Evolutionary conservation across 92 coral and sea anemone genomes (phyloP).

Genomic region (Paragorgia papillata): DNA sequence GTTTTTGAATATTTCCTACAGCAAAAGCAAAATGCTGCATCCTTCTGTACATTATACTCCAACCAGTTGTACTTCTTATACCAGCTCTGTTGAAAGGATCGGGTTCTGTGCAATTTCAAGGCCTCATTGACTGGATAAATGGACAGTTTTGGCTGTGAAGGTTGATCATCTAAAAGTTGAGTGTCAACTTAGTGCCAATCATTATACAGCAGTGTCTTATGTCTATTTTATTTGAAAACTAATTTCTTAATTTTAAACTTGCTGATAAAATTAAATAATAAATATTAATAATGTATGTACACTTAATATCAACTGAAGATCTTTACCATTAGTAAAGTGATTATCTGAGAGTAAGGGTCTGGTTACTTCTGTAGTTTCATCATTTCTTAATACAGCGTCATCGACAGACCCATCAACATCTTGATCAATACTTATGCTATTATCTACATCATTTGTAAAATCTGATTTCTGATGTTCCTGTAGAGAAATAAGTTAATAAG

Average conservation of each 20-base stretch:
- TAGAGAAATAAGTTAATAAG: background rate
- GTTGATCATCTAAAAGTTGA: background rate
- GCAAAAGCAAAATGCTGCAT: no score
- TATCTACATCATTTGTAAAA: slow-evolving; percentile 5
- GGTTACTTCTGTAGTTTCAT: background rate
- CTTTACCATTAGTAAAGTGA: slow-evolving; percentile 7
- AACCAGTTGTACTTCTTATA: slow-evolving; percentile 16
- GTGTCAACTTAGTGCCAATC: background rate
- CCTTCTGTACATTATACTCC: slow-evolving; percentile 13
- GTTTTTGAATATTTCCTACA: slow-evolving; percentile 15
- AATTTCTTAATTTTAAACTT: background rate
- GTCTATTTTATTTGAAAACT: background rate
- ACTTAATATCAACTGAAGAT: background rate
- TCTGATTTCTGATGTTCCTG: slow-evolving; percentile 19
- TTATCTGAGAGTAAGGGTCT: slow-evolving; percentile 18
- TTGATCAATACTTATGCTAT: background rate
- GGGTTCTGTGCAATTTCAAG: background rate
- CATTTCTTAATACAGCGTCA: background rate
- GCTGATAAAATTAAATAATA: slow-evolving; percentile 4
- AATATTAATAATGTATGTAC: background rate
- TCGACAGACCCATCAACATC: background rate
- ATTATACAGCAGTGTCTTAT: background rate
- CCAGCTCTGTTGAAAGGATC: slow-evolving; percentile 14
- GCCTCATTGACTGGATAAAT: slow-evolving; percentile 3
- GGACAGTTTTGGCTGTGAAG: slow-evolving; percentile 22